Conservation (phyloP, 2,113 vertebrate genomes). For the Ptilorrhoa leucosticta region DNA sequence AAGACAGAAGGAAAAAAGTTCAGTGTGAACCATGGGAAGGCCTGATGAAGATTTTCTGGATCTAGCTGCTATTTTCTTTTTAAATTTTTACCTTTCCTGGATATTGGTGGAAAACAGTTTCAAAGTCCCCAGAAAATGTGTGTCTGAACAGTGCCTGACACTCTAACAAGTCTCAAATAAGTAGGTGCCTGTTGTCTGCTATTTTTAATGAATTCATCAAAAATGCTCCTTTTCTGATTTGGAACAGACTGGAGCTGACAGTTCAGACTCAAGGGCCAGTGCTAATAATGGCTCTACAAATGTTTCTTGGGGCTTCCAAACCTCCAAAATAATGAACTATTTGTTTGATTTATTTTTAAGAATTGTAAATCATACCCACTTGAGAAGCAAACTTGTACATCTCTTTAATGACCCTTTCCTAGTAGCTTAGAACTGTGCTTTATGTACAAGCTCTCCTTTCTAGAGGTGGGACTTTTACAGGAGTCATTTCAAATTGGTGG, state of each 20-base stretch:
- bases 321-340: background rate
- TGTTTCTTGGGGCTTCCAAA: background rate
- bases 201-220: background rate
- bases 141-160: background rate
- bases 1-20: background rate
- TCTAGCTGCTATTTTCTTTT: background rate
- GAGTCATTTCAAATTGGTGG: background rate
- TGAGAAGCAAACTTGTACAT: background rate
- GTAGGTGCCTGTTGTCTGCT: background rate
- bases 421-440: background rate
- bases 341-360: background rate
- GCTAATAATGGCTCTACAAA: background rate
- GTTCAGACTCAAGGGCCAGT: background rate
- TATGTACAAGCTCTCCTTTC: background rate
- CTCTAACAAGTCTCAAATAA: background rate
- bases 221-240: background rate
- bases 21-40: background rate
- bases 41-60: background rate
- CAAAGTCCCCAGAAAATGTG: background rate
- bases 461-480: background rate
- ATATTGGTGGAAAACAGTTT: background rate
- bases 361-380: background rate
- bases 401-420: background rate
- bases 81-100: background rate
- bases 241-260: background rate